Evolutionary conservation across 2,797 vertebrate species (phyloP).

Genomic region (Antrozous pallidus): DNA sequence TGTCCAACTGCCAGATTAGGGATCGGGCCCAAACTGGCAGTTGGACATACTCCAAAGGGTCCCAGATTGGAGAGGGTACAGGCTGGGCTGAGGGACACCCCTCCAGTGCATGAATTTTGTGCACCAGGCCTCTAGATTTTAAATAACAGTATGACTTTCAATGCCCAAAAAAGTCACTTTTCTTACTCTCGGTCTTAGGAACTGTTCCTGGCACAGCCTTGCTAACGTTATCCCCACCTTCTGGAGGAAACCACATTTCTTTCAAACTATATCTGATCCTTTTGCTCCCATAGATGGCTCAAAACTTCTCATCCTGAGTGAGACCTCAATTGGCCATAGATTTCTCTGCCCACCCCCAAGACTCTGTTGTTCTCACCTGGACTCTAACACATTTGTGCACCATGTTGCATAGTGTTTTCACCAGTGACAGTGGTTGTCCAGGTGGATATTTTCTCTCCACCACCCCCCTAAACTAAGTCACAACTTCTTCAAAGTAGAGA

Average conservation of each 20-base stretch:
- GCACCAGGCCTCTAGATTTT: background rate
- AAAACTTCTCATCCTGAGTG: background rate
- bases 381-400: background rate
- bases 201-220: background rate
- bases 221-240: background rate
- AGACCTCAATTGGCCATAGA: background rate
- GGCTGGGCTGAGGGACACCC: too few species aligned
- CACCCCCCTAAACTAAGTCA: background rate
- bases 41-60: too few species aligned
- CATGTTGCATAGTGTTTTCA: background rate
- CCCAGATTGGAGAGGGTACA: too few species aligned
- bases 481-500: background rate
- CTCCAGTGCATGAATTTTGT: too few species aligned
- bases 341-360: background rate
- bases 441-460: background rate
- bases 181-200: background rate
- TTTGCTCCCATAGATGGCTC: background rate
- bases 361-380: background rate
- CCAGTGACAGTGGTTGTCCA: background rate
- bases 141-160: background rate
- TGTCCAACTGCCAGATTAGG: too few species aligned
- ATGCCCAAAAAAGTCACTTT: background rate
- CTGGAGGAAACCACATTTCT: background rate
- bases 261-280: background rate
- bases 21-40: too few species aligned